Percentiles rank a stretch among this genome's conserved stretches.
Conservation (phyloP, 2,888 invertebrate genomes). For the Marasmarcha lunaedactyla region DNA sequence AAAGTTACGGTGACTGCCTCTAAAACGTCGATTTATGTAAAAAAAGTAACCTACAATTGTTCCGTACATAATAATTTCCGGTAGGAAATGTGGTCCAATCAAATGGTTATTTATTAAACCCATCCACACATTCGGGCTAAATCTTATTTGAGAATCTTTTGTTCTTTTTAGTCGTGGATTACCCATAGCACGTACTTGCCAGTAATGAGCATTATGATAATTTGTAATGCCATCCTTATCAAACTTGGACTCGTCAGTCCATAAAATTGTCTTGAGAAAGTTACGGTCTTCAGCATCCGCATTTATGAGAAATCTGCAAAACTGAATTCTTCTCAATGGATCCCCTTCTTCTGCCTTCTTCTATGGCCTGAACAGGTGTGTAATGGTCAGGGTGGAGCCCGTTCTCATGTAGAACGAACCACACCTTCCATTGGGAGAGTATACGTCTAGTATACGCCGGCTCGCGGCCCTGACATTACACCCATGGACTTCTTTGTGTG, state of each 20-base stretch:
- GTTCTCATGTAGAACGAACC: conserved; percentile 1
- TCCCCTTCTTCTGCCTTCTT: conserved; percentile 2
- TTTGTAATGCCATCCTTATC: conserved; percentile 3
- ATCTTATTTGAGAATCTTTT: conserved; percentile 3
- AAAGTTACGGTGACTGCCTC: too few species aligned
- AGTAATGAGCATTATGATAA: conserved; percentile 4
- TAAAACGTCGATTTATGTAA: too few species aligned
- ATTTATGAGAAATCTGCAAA: neutral
- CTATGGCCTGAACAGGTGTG: conserved; percentile 1
- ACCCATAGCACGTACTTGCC: conserved; percentile 2
- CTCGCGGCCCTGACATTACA: too few species aligned
- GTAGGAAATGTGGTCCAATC: conserved; percentile 1
- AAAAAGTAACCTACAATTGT: neutral
- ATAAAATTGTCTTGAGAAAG: too few species aligned
- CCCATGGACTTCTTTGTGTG: too few species aligned
- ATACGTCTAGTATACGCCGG: too few species aligned
- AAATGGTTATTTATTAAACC: neutral
- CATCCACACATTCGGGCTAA: conserved; percentile 2
- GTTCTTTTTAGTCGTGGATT: neutral
- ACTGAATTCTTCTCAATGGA: conserved; percentile 2
- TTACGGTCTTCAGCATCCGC: conserved; percentile 2
- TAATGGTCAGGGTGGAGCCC: conserved; percentile 3
- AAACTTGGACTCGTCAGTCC: too few species aligned
- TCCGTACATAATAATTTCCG: neutral
- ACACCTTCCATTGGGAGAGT: conserved; percentile 4